Evolutionary conservation across 2,888 invertebrate genomes (phyloP).

Genomic region (Brachyopa scutellaris): DNA sequence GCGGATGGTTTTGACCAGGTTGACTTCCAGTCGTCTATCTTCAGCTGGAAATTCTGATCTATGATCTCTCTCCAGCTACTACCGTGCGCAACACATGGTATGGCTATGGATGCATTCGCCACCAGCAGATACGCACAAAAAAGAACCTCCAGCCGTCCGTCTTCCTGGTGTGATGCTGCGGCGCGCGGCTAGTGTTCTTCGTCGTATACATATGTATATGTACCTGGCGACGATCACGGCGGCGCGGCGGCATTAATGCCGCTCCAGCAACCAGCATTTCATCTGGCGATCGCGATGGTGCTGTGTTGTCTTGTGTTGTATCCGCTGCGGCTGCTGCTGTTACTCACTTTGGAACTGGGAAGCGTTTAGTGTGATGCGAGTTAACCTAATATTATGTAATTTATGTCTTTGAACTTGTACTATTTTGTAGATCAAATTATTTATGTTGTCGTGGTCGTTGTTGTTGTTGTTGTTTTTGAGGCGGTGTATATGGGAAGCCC

Average conservation of each 20-base stretch:
- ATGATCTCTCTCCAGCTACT: constrained; percentile 69
- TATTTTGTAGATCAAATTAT: constrained; percentile 73
- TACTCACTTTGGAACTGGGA: constrained; percentile 56
- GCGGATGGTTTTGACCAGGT: constrained; percentile 70
- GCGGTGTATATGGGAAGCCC: constrained; percentile 53
- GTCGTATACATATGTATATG: not conserved
- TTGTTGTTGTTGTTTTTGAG: not conserved
- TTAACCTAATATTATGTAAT: constrained; percentile 72
- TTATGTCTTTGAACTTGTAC: constrained; percentile 73
- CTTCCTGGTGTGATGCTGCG: constrained; percentile 39
- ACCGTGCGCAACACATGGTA: constrained; percentile 51
- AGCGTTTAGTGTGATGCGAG: constrained; percentile 72
- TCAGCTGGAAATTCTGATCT: constrained; percentile 67
- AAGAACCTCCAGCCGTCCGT: constrained; percentile 30
- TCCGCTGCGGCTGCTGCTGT: constrained; percentile 36
- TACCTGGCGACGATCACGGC: constrained; percentile 23
- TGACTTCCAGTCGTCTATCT: constrained; percentile 70
- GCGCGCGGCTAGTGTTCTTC: constrained; percentile 23
- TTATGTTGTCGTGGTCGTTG: constrained; percentile 67
- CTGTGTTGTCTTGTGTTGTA: constrained; percentile 34
- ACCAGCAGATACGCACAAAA: constrained; percentile 65
- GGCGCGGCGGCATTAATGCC: constrained; percentile 19
- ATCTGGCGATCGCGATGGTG: constrained; percentile 54
- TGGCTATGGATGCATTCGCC: constrained; percentile 39
- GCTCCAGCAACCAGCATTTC: constrained; percentile 62